Base-by-base conservation (phyloP, 2,113 vertebrate species). In the Hemiprocne comata region DNA sequence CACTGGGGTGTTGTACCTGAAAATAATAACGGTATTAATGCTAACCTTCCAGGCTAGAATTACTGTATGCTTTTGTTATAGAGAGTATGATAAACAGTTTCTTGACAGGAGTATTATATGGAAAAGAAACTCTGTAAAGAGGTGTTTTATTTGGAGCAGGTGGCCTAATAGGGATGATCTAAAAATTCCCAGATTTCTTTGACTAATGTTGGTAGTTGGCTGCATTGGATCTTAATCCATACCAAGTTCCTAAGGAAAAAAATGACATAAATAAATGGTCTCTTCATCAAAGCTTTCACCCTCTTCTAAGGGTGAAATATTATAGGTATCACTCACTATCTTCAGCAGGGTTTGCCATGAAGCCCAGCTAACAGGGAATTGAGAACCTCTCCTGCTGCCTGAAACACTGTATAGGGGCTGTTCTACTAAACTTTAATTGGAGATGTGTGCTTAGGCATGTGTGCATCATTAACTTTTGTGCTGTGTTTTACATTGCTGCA, bases 281-380 rank as follows among this genome's bases (percentile, higher is more conserved):
- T 74, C 51, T 13, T 44, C 50, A 70, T 51, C 54, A 57, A 38
- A 77, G 10, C 8, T 51, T 54, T 60, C 13, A 33, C 13, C 2
- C 9, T 60, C 1, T 71, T 66, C 38, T 15, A 46, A 51, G 20
- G 48, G 28, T 26, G 44, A 51, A 28, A 34, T 38, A 11, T 38
- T 61, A n/a, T 50, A 73, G 19, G 11, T 62, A 17, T 66, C 21
- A 33, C 28, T 11, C 19, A 19, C 2, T 17, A 2, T 8, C 24
- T 77, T 58, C 38, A n/a, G 9, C 3, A 1, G 23, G 17, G 38
- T 62, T 88, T 64, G 23, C 38, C 28, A 17, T 29, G n/a, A 75
- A 62, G 26, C 7, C 26, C 1, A 7, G n/a, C 29, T 33, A n/a
- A 33, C 0, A 1, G 31, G 15, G 13, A 62, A 6, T 26, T 85